Evolutionary conservation across 2,797 vertebrate species (phyloP).

Genomic region (Poeciliopsis gracilis): DNA sequence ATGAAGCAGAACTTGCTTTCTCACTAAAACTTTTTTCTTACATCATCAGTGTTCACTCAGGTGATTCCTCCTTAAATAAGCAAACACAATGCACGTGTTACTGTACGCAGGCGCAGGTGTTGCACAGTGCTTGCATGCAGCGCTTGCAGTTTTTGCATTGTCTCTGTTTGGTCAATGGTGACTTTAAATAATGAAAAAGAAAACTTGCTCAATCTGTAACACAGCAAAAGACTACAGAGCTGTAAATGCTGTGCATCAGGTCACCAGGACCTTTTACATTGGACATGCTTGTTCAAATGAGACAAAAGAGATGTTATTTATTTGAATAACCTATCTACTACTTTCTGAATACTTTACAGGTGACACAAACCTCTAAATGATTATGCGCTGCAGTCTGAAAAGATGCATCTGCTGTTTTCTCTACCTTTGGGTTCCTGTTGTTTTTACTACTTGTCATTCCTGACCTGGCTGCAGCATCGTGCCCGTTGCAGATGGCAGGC

Average conservation of each 20-base stretch:
- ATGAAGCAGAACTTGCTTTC: neutral
- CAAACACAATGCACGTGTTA: neutral
- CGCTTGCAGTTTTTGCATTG: neutral
- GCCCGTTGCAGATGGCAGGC: neutral
- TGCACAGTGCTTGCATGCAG: neutral
- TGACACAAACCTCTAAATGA: no score
- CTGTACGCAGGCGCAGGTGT: neutral
- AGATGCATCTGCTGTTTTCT: neutral
- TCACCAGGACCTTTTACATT: neutral
- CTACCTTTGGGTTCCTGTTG: neutral
- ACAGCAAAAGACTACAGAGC: neutral
- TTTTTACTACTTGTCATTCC: conserved; percentile 6
- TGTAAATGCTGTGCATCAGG: neutral
- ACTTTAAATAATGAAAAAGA: neutral
- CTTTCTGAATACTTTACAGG: neutral
- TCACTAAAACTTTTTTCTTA: neutral
- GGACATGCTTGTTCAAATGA: neutral
- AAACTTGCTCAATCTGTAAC: neutral
- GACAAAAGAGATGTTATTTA: neutral
- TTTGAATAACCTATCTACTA: neutral
- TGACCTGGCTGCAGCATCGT: neutral
- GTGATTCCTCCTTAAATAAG: neutral
- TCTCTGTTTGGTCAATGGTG: neutral
- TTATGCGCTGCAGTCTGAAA: neutral
- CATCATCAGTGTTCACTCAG: neutral